Percentiles rank a stretch among this genome's conserved stretches.
Evolutionary conservation across 2,797 vertebrate species (phyloP).

Genomic region (Anableps anableps): DNA sequence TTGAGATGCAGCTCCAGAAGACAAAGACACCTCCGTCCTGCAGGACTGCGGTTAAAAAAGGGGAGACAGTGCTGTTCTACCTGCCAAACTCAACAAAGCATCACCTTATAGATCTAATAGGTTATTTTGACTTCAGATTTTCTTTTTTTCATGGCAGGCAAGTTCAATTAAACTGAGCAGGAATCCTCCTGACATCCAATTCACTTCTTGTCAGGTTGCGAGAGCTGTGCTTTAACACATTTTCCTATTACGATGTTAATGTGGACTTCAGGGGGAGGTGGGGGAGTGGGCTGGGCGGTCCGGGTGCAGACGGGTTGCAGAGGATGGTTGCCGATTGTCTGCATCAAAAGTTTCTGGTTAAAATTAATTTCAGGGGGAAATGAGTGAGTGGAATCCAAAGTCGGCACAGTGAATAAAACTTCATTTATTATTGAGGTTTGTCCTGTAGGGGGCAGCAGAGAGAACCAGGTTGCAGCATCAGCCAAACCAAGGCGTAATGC

Average conservation of each 20-base stretch:
- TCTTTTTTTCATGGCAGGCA: constrained; percentile 85
- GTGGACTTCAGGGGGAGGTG: constrained; percentile 67
- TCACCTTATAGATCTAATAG: constrained; percentile 91
- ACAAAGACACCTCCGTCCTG: too few relatives aligned
- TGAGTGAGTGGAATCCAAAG: constrained; percentile 18
- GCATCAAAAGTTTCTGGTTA: constrained; percentile 19
- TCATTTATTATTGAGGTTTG: constrained; percentile 12
- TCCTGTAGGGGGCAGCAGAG: constrained; percentile 16
- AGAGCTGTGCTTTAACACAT: constrained; percentile 86
- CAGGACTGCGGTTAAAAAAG: constrained; percentile 20
- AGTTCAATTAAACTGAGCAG: constrained; percentile 95
- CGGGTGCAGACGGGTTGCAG: background rate
- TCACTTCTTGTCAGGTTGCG: constrained; percentile 86
- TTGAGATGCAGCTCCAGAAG: background rate
- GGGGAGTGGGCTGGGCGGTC: constrained; percentile 9
- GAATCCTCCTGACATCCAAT: constrained; percentile 96
- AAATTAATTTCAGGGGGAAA: constrained; percentile 29
- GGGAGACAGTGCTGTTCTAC: constrained; percentile 36
- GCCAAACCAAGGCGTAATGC: background rate
- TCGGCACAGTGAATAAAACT: constrained; percentile 1
- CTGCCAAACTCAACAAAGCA: constrained; percentile 84
- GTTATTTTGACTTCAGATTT: constrained; percentile 93
- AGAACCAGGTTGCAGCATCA: background rate
- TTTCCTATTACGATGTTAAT: constrained; percentile 94
- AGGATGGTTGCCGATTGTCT: constrained; percentile 33